These are phyloP conservation scores for Salticus scenicus DNA, from an alignment of 2,888 invertebrate species.

Conservation along the genomic window DNA sequence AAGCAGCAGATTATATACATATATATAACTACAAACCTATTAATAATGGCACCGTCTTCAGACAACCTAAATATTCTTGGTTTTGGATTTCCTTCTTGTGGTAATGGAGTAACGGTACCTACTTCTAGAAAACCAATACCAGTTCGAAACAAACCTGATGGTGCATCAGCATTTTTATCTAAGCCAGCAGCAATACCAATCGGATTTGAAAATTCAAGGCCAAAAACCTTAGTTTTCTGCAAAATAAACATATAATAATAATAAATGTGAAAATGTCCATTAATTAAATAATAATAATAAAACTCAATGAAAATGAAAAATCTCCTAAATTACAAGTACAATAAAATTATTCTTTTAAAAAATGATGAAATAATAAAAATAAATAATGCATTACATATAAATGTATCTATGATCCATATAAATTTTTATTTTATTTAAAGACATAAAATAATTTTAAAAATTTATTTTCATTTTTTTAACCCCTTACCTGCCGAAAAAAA, in stretches of 20 bases:
- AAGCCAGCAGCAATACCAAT: slow-evolving; percentile 99
- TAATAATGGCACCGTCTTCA: slow-evolving; percentile 92
- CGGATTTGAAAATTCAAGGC: slow-evolving; percentile 87
- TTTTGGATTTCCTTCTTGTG: slow-evolving; percentile 93
- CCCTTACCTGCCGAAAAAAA: too few relatives aligned
- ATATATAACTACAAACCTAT: too few relatives aligned
- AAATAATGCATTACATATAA: too few relatives aligned
- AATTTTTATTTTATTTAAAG: too few relatives aligned
- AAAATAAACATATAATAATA: slow-evolving; percentile 72
- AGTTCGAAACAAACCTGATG: slow-evolving; percentile 85
- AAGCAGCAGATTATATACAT: too few relatives aligned
- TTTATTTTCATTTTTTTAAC: too few relatives aligned
- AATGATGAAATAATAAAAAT: too few relatives aligned
- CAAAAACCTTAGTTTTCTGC: slow-evolving; percentile 84
- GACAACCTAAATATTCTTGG: slow-evolving; percentile 92
- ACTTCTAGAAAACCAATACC: slow-evolving; percentile 98
- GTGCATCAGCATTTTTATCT: slow-evolving; percentile 96
- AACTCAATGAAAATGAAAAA: too few relatives aligned
- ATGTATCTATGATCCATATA: too few relatives aligned
- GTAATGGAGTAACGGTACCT: slow-evolving; percentile 87
- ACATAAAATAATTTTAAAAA: too few relatives aligned
- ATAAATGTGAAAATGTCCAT: not conserved
- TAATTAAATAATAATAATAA: too few relatives aligned
- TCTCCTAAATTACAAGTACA: not conserved
- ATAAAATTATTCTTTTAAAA: too few relatives aligned